phyloP scores from a whole-genome alignment of 1,140 invertebrate genomes.

The Pachyrhynchus sulphureomaculatus region DNA sequence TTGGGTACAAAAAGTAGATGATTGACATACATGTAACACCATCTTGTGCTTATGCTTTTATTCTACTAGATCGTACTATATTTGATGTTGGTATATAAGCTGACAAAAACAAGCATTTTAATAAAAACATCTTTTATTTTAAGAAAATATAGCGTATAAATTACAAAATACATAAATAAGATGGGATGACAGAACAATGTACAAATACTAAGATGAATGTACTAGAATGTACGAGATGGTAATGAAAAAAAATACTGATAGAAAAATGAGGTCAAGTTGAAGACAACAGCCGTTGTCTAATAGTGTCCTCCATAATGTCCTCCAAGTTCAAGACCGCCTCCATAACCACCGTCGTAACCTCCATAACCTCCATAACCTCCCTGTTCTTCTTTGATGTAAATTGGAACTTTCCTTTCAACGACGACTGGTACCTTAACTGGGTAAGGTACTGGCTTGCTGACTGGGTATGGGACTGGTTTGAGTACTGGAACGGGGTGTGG shows the following conservation, averaged over 20 bases:
- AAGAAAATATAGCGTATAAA: conserved; percentile 3
- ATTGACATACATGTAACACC: too few relatives aligned
- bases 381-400: conserved; percentile 36
- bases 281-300: conserved; percentile 11
- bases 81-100: too few relatives aligned
- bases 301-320: conserved; percentile 14
- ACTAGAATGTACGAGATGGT: conserved; percentile 16
- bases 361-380: conserved; percentile 3
- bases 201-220: not conserved
- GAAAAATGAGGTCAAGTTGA: not conserved
- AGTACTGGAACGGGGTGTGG: conserved; percentile 48
- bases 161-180: conserved; percentile 14
- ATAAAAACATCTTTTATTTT: conserved; percentile 10
- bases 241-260: conserved; percentile 2
- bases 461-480: conserved; percentile 47
- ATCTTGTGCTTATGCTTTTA: too few relatives aligned
- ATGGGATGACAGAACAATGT: not conserved
- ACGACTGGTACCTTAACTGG: conserved; percentile 48
- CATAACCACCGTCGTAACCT: conserved; percentile 19
- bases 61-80: too few relatives aligned
- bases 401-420: conserved; percentile 42
- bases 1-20: too few relatives aligned
- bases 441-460: conserved; percentile 51
- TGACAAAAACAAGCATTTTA: not conserved
- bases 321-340: conserved; percentile 25